A percentile compares a stretch with the other conserved stretches of the same genome.
Evolutionary conservation across 2,888 invertebrate species (phyloP).

Genomic region (Tetheella fluctuosa): DNA sequence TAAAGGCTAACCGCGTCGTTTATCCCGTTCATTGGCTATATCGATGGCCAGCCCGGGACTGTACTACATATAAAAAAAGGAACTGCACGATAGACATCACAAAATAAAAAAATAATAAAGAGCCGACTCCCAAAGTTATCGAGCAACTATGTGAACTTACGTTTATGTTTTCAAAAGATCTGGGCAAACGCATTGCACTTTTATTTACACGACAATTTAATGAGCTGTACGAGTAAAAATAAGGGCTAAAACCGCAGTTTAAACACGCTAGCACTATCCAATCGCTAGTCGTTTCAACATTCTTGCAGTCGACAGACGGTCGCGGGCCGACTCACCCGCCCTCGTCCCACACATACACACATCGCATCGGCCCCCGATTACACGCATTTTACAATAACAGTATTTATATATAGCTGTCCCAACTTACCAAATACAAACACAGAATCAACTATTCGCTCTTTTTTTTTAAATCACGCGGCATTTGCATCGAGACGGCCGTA

Average conservation of each 20-base stretch:
- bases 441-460: conserved; percentile 71
- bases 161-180: not conserved
- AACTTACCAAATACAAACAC: conserved; percentile 77
- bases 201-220: not conserved
- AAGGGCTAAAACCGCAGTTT: not conserved
- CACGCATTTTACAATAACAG: conserved; percentile 59
- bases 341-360: conserved; percentile 52
- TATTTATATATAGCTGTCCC: conserved; percentile 74
- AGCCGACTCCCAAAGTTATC: not conserved
- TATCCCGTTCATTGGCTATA: not conserved
- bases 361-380: conserved; percentile 30
- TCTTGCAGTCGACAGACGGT: not conserved
- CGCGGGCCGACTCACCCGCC: conserved; percentile 10
- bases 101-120: not conserved
- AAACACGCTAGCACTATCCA: conserved; percentile 3
- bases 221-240: not conserved
- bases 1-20: not conserved
- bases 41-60: too few species aligned
- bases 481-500: conserved; percentile 37
- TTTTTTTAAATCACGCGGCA: conserved; percentile 43
- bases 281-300: not conserved
- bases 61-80: too few species aligned
- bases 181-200: not conserved
- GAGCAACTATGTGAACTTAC: not conserved
- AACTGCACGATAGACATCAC: not conserved